Evolutionary conservation across 1,140 invertebrate species (phyloP), one percentile per base, ranked within the genome.

Genomic region (Lineus longissimus): DNA sequence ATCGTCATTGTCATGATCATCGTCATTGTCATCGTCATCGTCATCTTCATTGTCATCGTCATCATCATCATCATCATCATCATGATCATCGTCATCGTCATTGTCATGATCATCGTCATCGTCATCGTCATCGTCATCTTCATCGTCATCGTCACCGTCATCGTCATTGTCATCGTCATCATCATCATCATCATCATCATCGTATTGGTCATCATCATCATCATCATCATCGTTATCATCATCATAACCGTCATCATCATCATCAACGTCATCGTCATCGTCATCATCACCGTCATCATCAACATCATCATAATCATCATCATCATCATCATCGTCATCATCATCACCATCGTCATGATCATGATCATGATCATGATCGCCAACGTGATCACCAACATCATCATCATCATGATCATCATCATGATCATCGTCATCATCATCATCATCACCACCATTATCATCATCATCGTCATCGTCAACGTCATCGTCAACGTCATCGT

Each of bases 261-360:
- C 43, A 56, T 62, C 60, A 43, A n/a, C 60, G 17, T 55, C 60
- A 13, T 55, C 43, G n/a, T 55, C 2, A 13, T 55, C 43, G n/a
- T 62, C 43, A 15, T 62, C 60, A 62, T 55, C 60, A 2, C 2
- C 43, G 51, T 55, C 43, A 56, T 62, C 43, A 2, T 62, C 60
- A 62, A 55, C 41, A 2, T 61, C 59, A 55, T 61, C 59, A 61
- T 61, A 33, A 61, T 62, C 60, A 2, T 57, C 43, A 29, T 62
- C 43, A 23, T 56, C 43, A 56, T 56, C 43, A 29, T 62, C 25
- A 25, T 62, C 60, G 29, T 55, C 60, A 30, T 62, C 23, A 25
- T 56, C 7, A n/a, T n/a, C n/a, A n/a, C n/a, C n/a, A n/a, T n/a
- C n/a, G n/a, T n/a, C n/a, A n/a, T n/a, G n/a, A n/a, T n/a, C n/a